Evolutionary conservation across 2,113 vertebrate genomes (phyloP).

Genomic region (Trochalopteron elliotii): DNA sequence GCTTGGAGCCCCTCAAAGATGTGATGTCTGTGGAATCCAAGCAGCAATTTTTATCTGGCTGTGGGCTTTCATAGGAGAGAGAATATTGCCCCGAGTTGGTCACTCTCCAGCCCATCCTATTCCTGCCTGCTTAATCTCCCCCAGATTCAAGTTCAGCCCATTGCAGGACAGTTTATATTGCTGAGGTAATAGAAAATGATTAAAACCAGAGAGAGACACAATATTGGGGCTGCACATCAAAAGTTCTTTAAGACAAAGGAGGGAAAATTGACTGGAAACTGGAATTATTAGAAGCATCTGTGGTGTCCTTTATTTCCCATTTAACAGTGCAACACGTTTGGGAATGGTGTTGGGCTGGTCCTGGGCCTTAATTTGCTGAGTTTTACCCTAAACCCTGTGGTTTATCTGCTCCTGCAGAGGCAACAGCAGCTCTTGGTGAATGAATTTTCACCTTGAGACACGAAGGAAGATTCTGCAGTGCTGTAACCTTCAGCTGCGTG

Average conservation of each 20-base stretch:
- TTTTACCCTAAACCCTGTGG: not conserved
- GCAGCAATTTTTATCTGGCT: conserved; percentile 11
- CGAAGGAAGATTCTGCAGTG: conserved; percentile 9
- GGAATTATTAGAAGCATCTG: conserved; percentile 71
- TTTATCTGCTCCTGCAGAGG: not conserved
- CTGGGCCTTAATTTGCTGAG: not conserved
- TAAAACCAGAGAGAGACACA: conserved; percentile 72
- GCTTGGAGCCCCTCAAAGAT: too few relatives aligned
- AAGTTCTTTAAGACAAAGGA: conserved; percentile 70
- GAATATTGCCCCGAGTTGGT: not conserved
- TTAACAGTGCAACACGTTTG: conserved; percentile 29
- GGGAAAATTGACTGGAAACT: conserved; percentile 56
- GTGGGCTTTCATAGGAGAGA: not conserved
- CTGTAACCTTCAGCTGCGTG: not conserved
- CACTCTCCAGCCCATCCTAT: not conserved
- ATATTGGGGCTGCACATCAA: conserved; percentile 68
- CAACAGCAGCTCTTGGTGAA: not conserved
- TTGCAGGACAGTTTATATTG: conserved; percentile 67
- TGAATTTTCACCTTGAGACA: not conserved
- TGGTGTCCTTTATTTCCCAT: conserved; percentile 49
- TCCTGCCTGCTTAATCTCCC: conserved; percentile 66
- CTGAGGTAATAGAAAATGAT: conserved; percentile 72
- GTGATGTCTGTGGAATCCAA: not conserved
- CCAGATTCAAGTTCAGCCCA: conserved; percentile 50
- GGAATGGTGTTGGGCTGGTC: conserved; percentile 26